Evolutionary conservation across 2,888 invertebrate species (phyloP), one percentile per base, ranked within the genome.

Genomic region (Aleiodes alternator): DNA sequence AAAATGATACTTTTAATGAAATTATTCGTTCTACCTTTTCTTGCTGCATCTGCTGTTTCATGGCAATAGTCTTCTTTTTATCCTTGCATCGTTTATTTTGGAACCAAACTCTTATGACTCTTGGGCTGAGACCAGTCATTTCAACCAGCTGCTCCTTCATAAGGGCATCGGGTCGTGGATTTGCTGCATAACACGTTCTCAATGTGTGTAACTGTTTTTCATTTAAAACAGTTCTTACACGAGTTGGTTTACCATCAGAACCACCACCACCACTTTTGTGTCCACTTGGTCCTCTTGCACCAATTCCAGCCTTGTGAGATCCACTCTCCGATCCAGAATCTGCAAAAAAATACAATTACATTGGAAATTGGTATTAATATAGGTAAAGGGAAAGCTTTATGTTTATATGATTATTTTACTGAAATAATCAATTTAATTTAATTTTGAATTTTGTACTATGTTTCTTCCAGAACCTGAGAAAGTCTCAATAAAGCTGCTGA

Each of bases 131-230:
- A 0, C 97, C 95, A 14, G 99, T 99, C 98, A 99, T 98, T 91
- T 99, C 99, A 56, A 98, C 98, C 79, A 99, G 93, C 90, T 99
- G 98, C 90, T 99, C 99, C 92, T 99, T 99, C 97, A 98, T 98
- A 78, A 99, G 93, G 55, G 99, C 99, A 91, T 99, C 99, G 53
- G 99, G 99, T 70, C 99, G 93, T 75, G 99, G 98, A 91, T 99
- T 99, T 75, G 98, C 97, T 76, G 96, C 96, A 91, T 99, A 99
- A 91, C 98, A 99, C 79, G 98, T 98, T 91, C 98, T 94, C 84
- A 99, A 92, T 7, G 98, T 99, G 90, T 98, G 98, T 83, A 99
- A 92, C 90, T 99, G 99, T 90, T 98, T 98, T 90, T 99, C 99
- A 90, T 98, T 99, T 78, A 99, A 94, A 51, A 99, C 99, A 3